Base-by-base conservation (phyloP, 2,113 vertebrate genomes). In the Macrotus californicus region DNA sequence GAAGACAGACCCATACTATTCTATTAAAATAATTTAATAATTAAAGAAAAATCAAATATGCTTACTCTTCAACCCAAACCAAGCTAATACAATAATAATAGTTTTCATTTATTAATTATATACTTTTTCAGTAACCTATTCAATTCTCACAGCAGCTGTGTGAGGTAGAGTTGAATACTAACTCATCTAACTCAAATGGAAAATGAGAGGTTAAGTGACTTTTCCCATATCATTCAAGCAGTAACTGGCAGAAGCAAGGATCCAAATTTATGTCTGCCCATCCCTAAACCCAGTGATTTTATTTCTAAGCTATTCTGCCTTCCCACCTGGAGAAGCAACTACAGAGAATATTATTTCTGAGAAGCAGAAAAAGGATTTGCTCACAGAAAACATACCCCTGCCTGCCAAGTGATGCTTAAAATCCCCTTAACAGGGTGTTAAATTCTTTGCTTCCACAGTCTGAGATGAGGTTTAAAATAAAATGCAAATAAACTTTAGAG, bases 401-500 rank as follows among this genome's bases (percentile, higher is more conserved):
- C 96, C 69, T 97, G 94, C 95, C 93, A 97, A 97, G 61, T 72
- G 96, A 97, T 91, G 94, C 96, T 96, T 96, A 96, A 97, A 97
- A 97, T 97, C 96, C 88, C 96, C 77, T 97, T 96, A 97, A 97
- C 94, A 79, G 95, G 86, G 93, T 97, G 93, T 97, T 97, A 97
- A 96, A 96, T 96, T 96, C 91, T 97, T 96, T 95, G 96, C 97
- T 96, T 97, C 88, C 73, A 93, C 54, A 91, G 93, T 93, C 86
- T 95, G 85, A 92, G 96, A 96, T 97, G 96, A 97, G 94, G 96
- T 97, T 97, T 96, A 97, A 97, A 97, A 97, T 96, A 97, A 97
- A 97, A 97, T 96, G 96, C 96, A 97, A 97, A 97, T 96, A 96
- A 96, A 97, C 86, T 97, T 96, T 91, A 82, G 73, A 96, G 50